phyloP scores from a whole-genome alignment of 2,888 invertebrate species.

The Minunthozetes semirufus region DNA sequence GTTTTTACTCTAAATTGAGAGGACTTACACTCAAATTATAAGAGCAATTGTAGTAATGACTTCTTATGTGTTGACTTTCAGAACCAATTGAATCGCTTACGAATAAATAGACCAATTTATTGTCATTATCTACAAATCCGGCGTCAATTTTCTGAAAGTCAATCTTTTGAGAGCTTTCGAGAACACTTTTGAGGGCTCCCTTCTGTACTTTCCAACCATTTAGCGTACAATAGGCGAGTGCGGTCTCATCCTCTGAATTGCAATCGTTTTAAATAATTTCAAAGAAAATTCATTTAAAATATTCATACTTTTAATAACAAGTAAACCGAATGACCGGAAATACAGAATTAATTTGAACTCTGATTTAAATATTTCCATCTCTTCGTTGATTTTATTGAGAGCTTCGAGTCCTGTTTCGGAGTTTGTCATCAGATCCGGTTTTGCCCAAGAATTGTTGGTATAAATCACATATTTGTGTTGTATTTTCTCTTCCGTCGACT shows the following conservation, averaged over 20 bases:
- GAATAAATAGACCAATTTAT: neutral
- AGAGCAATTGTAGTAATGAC: neutral
- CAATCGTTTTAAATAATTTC: too few species aligned
- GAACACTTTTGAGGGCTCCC: too few species aligned
- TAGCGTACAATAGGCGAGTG: too few species aligned
- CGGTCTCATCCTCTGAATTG: too few species aligned
- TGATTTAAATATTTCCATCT: neutral
- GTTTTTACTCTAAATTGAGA: too few species aligned
- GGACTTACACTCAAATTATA: neutral
- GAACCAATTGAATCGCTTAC: neutral
- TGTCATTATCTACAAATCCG: neutral
- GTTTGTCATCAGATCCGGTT: too few species aligned
- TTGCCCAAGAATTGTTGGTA: too few species aligned
- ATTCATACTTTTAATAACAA: neutral
- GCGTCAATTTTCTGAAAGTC: neutral
- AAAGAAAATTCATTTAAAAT: too few species aligned
- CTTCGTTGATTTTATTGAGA: neutral
- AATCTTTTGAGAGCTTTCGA: too few species aligned
- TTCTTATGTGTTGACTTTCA: neutral
- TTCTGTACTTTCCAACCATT: neutral
- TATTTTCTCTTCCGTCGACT: too few species aligned
- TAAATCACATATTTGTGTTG: too few species aligned
- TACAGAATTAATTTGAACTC: neutral
- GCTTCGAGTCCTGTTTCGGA: too few species aligned
- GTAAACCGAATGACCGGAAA: neutral